Evolutionary conservation across 2,888 invertebrate species (phyloP), one percentile per base, ranked within the genome.

Genomic region (Carterocephalus palaemon): DNA sequence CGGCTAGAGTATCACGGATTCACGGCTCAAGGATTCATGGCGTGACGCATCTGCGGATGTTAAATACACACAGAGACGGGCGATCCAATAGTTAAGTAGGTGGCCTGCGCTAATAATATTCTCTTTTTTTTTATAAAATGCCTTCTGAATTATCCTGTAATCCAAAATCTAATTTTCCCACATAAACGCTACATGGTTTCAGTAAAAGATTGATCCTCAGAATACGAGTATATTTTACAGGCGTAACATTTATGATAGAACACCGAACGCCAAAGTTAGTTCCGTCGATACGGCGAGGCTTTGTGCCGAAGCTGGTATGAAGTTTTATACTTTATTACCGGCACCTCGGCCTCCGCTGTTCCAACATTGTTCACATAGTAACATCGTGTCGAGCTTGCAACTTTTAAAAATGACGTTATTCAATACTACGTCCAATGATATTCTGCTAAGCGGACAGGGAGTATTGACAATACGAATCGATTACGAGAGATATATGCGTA

Each of bases 171-270:
- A 8, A n/a, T n/a, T 29, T 13, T 12, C 15, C 8, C 8, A 12
- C 9, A 29, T 29, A 29, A 29, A 29, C 8, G 16, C 29, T 29
- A 8, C 8, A 8, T 7, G 2, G 15, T 29, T 29, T 29, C 28
- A 8, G 29, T 29, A 16, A 16, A 29, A 16, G 15, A 16, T 29
- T 8, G 29, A 16, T 29, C 15, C 16, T 16, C 22, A 20, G 15
- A 26, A 33, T 33, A n/a, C n/a, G n/a, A n/a, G n/a, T n/a, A 42
- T 33, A 33, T 42, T 42, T 33, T 22, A 26, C 26, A 42, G 28
- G 33, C 17, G 17, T 24, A 26, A 42, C 32, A 34, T 42, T 34
- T 42, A 33, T 24, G 41, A 42, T 26, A 33, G 24, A 42, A 42
- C 26, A 42, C 7, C 41, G n/a, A n/a, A n/a, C n/a, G 26, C 19